Evolutionary conservation across 2,113 vertebrate species (phyloP).

Genomic region (Cnemophilus loriae): DNA sequence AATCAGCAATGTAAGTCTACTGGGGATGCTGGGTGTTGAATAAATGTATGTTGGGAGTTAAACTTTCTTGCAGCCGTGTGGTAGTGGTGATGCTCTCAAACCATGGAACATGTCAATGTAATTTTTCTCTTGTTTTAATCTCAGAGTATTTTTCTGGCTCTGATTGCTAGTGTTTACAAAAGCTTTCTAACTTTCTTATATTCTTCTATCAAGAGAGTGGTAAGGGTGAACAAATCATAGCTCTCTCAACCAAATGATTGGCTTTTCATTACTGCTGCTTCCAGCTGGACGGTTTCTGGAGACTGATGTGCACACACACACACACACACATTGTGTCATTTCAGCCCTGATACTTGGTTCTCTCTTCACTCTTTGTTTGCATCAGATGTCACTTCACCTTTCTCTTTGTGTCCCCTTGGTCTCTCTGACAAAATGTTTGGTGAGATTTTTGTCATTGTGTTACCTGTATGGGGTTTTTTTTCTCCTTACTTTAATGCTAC

Average conservation of each 20-base stretch:
- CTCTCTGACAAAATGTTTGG: not conserved
- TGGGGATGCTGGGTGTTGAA: not conserved
- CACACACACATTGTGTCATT: not conserved
- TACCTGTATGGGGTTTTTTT: not conserved
- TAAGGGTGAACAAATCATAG: not conserved
- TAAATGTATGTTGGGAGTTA: not conserved
- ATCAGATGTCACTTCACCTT: not conserved
- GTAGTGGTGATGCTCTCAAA: not conserved
- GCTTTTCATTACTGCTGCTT: not conserved
- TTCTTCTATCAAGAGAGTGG: not conserved
- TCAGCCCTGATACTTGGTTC: not conserved
- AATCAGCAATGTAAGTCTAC: constrained; percentile 91
- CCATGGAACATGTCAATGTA: not conserved
- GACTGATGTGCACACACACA: fast-evolving
- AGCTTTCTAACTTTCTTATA: not conserved
- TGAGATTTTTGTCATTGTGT: not conserved
- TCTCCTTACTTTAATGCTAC: not conserved
- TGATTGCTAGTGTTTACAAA: not conserved
- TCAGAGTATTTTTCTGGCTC: not conserved
- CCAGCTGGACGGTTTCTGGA: not conserved
- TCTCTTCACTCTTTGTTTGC: not conserved
- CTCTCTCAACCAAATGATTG: not conserved
- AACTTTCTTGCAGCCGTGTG: not conserved
- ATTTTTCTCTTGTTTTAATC: not conserved
- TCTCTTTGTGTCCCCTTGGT: not conserved